phyloP scores from a whole-genome alignment of 1,140 invertebrate genomes.

The Caerostris darwini region DNA sequence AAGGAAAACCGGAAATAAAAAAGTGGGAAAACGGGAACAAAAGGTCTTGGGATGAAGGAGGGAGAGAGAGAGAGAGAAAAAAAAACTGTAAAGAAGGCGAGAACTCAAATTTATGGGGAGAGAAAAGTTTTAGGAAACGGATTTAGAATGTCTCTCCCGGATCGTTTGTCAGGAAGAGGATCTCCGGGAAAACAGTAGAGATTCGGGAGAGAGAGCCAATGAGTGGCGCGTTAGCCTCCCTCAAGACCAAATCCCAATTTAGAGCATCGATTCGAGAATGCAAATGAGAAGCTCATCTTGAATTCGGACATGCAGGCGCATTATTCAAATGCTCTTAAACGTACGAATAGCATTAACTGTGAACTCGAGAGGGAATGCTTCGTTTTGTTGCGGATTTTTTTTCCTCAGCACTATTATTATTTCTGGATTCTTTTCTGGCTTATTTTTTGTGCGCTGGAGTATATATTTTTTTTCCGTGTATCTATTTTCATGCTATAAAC shows the following conservation, averaged over 20 bases:
- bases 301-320: conserved; percentile 60
- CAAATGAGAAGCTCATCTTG: conserved; percentile 68
- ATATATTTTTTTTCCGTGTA: not conserved
- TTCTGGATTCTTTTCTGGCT: not conserved
- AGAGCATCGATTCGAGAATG: conserved; percentile 64
- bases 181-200: not conserved
- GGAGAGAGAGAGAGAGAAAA: not conserved
- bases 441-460: not conserved
- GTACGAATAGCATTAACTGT: conserved; percentile 75
- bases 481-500: conserved; percentile 5
- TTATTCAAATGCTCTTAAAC: conserved; percentile 76
- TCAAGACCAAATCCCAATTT: conserved; percentile 46
- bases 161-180: conserved; percentile 60
- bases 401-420: not conserved
- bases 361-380: conserved; percentile 29
- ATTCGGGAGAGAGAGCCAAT: conserved; percentile 48
- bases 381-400: not conserved
- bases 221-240: conserved; percentile 35
- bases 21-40: not conserved
- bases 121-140: conserved; percentile 66
- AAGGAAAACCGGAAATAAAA: not conserved
- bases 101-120: conserved; percentile 73
- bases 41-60: not conserved
- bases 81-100: conserved; percentile 1
- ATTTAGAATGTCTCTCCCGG: conserved; percentile 60